Base-by-base conservation (phyloP, 2,888 invertebrate genomes). In the Lumbricus terrestris region DNA sequence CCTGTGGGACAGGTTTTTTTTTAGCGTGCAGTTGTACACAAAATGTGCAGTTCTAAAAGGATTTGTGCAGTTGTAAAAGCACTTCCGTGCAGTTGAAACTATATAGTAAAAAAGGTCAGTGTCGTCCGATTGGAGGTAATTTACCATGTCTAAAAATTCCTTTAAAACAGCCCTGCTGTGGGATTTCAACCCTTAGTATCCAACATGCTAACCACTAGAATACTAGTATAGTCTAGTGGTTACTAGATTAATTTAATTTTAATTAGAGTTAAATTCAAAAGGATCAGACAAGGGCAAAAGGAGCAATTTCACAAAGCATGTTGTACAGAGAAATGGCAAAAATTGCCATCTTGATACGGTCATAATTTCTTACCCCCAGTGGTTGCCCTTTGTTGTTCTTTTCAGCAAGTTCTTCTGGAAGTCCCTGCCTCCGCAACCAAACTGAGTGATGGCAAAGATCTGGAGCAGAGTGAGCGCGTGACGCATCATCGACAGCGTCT, bases 391-490 rank as follows among this genome's bases (percentile, higher is more conserved):
- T 91, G 96, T 96, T 38, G 97, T 97, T 93, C 97, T 97, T 94
- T 98, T 98, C 89, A 97, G 96, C 90, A 97, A 96, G 95, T 97
- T 98, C 93, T 96, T 97, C 93, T 97, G 93, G 96, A 93, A 95
- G 29, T 91, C 91, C 35, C 69, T 85, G 88, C 94, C 93, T 5
- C 97, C 97, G 93, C 98, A 97, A n/a, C 98, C 98, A 94, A 99
- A 96, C 94, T 99, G 98, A 82, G 98, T 97, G 88, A 97, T 96
- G 90, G 94, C 93, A 91, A 95, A 98, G 96, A 99, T 97, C 95
- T 99, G 98, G 94, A 99, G 96, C 42, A 99, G 95, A 33, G 97
- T 96, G 33, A 98, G 97, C 0, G 98, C 97, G 95, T 97, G 97
- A 93, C 97, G 97, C 95, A 98, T 97, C 88, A 98, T 92, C 2